These are phyloP conservation scores for Caenorhabditis afra DNA, from an alignment of 2,888 invertebrate species.

Conservation along the genomic window DNA sequence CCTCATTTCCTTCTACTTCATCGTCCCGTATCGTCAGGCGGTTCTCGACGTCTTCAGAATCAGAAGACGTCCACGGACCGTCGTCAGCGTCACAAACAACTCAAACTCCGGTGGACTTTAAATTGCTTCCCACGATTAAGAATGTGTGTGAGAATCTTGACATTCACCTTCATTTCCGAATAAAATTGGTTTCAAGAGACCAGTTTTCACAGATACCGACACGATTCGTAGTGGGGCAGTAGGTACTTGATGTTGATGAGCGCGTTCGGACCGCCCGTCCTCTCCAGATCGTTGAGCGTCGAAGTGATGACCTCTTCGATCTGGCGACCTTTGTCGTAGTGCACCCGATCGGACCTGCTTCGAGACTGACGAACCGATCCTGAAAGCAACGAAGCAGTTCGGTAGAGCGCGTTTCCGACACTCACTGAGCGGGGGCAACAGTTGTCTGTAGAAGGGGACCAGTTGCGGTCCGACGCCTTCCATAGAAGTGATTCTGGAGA, in stretches of 20 bases:
- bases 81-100: conserved; percentile 26
- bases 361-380: conserved; percentile 59
- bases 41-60: conserved; percentile 22
- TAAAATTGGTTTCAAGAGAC: background rate
- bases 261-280: conserved; percentile 94
- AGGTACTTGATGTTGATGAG: conserved; percentile 98
- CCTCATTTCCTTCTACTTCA: conserved; percentile 56
- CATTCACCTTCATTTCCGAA: background rate
- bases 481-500: conserved; percentile 68
- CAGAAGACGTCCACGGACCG: background rate
- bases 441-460: conserved; percentile 96
- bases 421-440: conserved; percentile 90
- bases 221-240: conserved; percentile 97
- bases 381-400: conserved; percentile 33
- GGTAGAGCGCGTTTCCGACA: background rate
- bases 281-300: conserved; percentile 90
- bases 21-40: conserved; percentile 53
- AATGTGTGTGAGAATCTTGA: background rate
- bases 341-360: conserved; percentile 55
- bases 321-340: conserved; percentile 58
- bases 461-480: conserved; percentile 91
- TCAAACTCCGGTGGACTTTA: conserved; percentile 22
- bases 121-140: too few relatives aligned
- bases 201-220: conserved; percentile 59
- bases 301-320: conserved; percentile 60